Evolutionary conservation across 2,113 vertebrate genomes (phyloP), one percentile per base, ranked within the genome.

Genomic region (Abramis brama): DNA sequence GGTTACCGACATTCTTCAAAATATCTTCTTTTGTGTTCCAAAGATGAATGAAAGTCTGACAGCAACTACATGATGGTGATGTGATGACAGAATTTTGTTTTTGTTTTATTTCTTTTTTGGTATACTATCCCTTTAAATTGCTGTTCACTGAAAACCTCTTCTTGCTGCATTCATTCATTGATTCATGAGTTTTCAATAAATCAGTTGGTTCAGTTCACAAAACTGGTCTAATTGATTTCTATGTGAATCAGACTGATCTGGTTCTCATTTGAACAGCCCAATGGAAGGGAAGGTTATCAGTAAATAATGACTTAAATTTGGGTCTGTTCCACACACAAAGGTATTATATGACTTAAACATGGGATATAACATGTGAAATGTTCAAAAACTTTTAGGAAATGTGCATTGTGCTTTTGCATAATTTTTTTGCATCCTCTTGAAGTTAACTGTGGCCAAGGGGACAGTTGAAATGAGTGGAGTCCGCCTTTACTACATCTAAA

Each of bases 401-500:
- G 55, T 8, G 47, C 15, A 50, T 50, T 50, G 55, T 57, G 0
- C 1, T 55, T 52, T 55, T 55, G 50, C 33, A 15, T 39, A 21
- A 10, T 13, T 21, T 13, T 43, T 45, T 11, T 33, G 59, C 21
- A 12, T 59, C 27, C 5, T 13, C 15, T 11, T 68, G 25, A 60
- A 39, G 30, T 50, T 30, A 73, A 45, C 52, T 25, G 8, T 52
- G 30, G 11, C 77, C 11, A 7, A 79, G 47, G n/a, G 36, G n/a
- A 21, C 66, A 73, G 77, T 45, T 30, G n/a, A 47, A 27, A 64
- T 76, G 76, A 68, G 70, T 74, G 81, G 57, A 76, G 78, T 33
- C 33, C 68, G 75, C 80, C 19, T 77, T 80, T 84, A 88, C 79
- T 50, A 77, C 68, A 85, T 78, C 50, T 78, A 79, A 88, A 68